Conservation (phyloP, 2,888 invertebrate species). For the Caenorhabditis zanzibari region DNA sequence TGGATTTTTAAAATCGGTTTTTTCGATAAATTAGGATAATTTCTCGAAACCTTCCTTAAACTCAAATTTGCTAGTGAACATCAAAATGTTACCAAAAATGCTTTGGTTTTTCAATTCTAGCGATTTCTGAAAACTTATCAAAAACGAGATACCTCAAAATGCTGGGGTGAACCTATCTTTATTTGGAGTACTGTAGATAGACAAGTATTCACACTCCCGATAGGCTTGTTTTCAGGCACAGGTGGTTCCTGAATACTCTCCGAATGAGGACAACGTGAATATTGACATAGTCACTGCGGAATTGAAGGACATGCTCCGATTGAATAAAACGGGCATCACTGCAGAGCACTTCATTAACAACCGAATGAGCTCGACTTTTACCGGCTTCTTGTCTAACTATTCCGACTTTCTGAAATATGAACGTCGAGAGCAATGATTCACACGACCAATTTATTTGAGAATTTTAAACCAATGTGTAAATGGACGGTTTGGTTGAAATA, state of each 20-base stretch:
- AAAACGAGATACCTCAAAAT: too few species aligned
- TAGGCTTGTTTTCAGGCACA: constrained; percentile 33
- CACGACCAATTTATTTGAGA: constrained; percentile 15
- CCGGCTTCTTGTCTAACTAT: constrained; percentile 47
- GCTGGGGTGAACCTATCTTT: too few species aligned
- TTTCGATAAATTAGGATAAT: too few species aligned
- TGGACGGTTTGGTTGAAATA: not conserved
- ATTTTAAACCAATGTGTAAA: constrained; percentile 6
- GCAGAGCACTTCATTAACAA: constrained; percentile 11
- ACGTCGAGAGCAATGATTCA: constrained; percentile 35
- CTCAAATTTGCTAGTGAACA: too few species aligned
- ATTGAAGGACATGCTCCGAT: constrained; percentile 38
- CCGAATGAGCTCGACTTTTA: constrained; percentile 25
- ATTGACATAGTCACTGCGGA: constrained; percentile 29
- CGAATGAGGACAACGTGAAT: constrained; percentile 7
- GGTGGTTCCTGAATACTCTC: constrained; percentile 19
- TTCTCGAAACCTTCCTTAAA: too few species aligned
- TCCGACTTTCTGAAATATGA: constrained; percentile 43
- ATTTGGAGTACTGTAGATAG: too few species aligned
- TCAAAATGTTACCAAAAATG: too few species aligned
- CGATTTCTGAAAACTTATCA: too few species aligned
- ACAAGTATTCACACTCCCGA: too few species aligned
- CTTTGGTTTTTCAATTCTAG: too few species aligned
- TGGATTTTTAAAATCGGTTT: too few species aligned
- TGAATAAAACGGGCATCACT: constrained; percentile 11